phyloP scores from a whole-genome alignment of 2,113 vertebrate species.

The Gadus macrocephalus region DNA sequence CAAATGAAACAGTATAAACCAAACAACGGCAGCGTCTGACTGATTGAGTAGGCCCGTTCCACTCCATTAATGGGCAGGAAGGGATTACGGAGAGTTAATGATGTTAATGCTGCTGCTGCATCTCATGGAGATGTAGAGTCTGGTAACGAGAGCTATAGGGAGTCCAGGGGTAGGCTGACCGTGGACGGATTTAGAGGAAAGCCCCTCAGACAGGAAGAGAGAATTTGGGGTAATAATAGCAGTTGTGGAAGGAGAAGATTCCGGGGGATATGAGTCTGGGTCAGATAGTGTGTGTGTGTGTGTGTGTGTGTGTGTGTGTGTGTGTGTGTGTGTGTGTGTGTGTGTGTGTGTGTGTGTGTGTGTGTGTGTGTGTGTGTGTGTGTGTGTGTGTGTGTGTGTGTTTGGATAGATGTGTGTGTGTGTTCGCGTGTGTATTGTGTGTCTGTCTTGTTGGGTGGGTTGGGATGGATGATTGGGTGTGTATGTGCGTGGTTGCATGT shows the following conservation, averaged over 20 bases:
- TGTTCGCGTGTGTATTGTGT: constrained; percentile 1
- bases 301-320: not conserved
- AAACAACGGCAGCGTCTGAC: too few species aligned
- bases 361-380: not conserved
- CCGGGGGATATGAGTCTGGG: constrained; percentile 14
- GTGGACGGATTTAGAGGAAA: not conserved
- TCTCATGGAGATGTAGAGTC: not conserved
- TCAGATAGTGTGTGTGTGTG: not conserved
- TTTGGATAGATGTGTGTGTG: not conserved
- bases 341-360: not conserved
- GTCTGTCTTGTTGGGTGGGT: not conserved
- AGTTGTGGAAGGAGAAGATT: not conserved
- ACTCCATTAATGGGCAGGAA: not conserved
- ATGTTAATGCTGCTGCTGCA: constrained; percentile 1
- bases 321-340: not conserved
- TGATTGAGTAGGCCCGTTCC: not conserved
- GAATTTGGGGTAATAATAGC: constrained; percentile 22
- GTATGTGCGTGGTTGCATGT: not conserved
- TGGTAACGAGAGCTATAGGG: too few species aligned
- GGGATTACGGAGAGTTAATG: constrained; percentile 4
- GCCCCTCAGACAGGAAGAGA: constrained; percentile 30
- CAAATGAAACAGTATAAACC: too few species aligned
- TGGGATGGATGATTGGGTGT: too few species aligned
- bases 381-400: not conserved
- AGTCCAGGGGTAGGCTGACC: constrained; percentile 1